Percentiles rank a stretch among this genome's conserved stretches.
These are phyloP conservation scores for Gisinianus flammeolus DNA, from an alignment of 2,888 invertebrate species.

Conservation along the genomic window DNA sequence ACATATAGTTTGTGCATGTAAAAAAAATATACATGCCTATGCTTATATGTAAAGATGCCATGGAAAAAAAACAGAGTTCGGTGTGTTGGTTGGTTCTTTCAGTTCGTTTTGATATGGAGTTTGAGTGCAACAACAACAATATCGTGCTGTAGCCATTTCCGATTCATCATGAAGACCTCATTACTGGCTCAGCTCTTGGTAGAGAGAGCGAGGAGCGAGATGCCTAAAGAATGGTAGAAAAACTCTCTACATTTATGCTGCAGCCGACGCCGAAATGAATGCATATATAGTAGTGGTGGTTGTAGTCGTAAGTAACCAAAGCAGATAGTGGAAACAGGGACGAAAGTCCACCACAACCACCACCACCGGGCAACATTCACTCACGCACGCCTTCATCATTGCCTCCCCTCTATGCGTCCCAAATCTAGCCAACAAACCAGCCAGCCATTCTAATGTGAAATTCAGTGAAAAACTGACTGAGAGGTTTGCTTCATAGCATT, in stretches of 20 bases:
- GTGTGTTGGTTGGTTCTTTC: neutral
- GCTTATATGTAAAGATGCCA: neutral
- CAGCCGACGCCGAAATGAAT: slow-evolving; percentile 27
- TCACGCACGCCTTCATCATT: slow-evolving; percentile 41
- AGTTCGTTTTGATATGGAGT: neutral
- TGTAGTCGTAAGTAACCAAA: neutral
- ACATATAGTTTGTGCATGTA: neutral
- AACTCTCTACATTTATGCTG: slow-evolving; percentile 28
- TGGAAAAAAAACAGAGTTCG: neutral
- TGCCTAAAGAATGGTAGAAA: slow-evolving; percentile 1
- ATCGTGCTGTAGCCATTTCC: slow-evolving; percentile 37
- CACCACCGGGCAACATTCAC: slow-evolving; percentile 42
- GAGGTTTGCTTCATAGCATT: slow-evolving; percentile 17
- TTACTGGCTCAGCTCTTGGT: neutral
- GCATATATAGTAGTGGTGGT: slow-evolving; percentile 14
- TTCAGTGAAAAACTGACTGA: slow-evolving; percentile 37
- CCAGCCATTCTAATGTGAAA: slow-evolving; percentile 29
- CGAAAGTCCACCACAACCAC: slow-evolving; percentile 38
- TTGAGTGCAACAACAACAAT: slow-evolving; percentile 14
- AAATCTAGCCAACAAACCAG: slow-evolving; percentile 37
- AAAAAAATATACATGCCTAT: neutral
- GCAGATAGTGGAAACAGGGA: slow-evolving; percentile 36
- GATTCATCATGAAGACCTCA: slow-evolving; percentile 42
- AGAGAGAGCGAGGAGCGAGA: slow-evolving; percentile 10
- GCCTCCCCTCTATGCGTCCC: slow-evolving; percentile 39